These are phyloP conservation scores for Onchidella celtica DNA, from an alignment of 2,888 invertebrate species.

Conservation along the genomic window DNA sequence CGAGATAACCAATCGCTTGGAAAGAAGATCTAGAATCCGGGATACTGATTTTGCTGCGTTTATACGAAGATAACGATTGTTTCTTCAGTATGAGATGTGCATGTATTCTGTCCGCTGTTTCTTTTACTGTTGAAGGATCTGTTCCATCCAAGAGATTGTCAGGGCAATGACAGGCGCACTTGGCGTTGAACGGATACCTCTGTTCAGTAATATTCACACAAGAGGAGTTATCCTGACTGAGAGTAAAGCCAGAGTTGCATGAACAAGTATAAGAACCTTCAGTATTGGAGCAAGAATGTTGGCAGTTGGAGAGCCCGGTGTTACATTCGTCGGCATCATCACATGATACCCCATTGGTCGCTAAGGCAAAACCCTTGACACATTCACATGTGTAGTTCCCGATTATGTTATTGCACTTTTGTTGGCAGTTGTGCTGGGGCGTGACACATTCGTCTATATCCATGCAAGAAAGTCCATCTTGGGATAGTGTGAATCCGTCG, in stretches of 20 bases:
- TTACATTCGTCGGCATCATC: background rate
- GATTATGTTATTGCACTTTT: background rate
- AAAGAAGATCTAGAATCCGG: background rate
- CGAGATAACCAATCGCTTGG: background rate
- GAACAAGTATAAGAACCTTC: slow-evolving; percentile 75
- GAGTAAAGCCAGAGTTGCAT: slow-evolving; percentile 66
- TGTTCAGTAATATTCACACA: no score
- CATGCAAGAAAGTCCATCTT: background rate
- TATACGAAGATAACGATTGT: background rate
- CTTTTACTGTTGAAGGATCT: background rate
- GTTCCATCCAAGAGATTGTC: background rate
- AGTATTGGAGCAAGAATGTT: background rate
- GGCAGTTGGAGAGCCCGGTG: background rate
- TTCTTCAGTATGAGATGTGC: background rate
- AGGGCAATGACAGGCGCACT: background rate
- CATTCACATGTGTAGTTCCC: slow-evolving; percentile 18
- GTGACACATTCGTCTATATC: background rate
- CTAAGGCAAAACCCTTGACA: background rate
- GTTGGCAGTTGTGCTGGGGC: background rate
- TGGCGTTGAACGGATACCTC: background rate
- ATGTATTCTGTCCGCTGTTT: background rate
- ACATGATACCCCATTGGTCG: background rate
- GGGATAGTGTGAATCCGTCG: background rate
- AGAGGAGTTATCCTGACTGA: slow-evolving; percentile 50
- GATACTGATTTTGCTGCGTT: background rate